A percentile compares a stretch with the other conserved stretches of the same genome.
phyloP scores from a whole-genome alignment of 2,113 vertebrate genomes.

The Rafetus swinhoei region DNA sequence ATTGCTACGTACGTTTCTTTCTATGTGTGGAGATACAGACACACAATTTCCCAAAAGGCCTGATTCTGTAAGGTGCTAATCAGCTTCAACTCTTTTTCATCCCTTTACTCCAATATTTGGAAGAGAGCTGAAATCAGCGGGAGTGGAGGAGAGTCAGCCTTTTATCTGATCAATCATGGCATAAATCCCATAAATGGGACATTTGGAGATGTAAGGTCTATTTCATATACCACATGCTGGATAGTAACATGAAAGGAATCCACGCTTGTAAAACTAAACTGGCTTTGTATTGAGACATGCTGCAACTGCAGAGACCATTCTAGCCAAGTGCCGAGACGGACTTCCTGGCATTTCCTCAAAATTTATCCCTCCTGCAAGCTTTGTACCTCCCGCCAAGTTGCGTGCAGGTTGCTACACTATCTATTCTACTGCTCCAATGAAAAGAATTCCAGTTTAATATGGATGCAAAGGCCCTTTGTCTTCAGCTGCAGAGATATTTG shows the following conservation, averaged over 20 bases:
- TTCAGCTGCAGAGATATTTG: neutral
- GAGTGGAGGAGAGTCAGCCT: neutral
- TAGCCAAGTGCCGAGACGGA: neutral
- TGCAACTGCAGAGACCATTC: neutral
- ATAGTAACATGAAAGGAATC: neutral
- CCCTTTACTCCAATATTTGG: neutral
- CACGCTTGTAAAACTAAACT: neutral
- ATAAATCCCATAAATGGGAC: neutral
- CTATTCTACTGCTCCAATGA: slow-evolving; percentile 1
- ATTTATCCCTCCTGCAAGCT: neutral
- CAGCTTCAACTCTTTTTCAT: neutral
- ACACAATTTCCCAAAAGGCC: neutral
- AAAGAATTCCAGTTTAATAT: neutral
- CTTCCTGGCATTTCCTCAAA: neutral
- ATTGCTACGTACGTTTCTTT: neutral
- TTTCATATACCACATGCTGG: neutral
- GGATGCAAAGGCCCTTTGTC: neutral
- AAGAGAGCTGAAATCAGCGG: neutral
- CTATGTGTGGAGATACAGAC: neutral
- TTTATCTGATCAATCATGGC: neutral
- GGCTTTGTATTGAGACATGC: neutral
- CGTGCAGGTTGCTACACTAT: rapidly evolving
- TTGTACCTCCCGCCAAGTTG: neutral
- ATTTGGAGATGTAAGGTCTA: neutral
- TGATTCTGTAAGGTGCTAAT: neutral